A percentile compares a stretch with the other conserved stretches of the same genome.
Conservation (phyloP, 2,113 vertebrate genomes). For the Onychorhynchus coronatus region DNA sequence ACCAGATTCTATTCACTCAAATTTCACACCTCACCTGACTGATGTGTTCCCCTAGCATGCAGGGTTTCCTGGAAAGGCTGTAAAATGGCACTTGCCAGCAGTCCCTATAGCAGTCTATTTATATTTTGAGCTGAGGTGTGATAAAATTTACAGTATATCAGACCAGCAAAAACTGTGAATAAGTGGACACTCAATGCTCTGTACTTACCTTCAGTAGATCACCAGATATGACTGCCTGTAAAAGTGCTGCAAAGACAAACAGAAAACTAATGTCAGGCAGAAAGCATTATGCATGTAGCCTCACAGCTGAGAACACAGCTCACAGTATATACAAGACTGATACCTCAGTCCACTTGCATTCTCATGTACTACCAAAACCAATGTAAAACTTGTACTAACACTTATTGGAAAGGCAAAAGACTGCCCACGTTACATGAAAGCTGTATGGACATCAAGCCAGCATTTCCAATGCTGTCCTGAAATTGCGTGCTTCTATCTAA, state of each 20-base stretch:
- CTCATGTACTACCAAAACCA: not conserved
- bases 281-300: not conserved
- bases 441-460: not conserved
- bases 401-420: not conserved
- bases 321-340: not conserved
- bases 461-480: not conserved
- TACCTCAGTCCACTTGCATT: not conserved
- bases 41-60: not conserved
- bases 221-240: conserved; percentile 78
- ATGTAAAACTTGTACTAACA: not conserved
- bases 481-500: not conserved
- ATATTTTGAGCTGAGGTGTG: not conserved
- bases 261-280: conserved; percentile 48
- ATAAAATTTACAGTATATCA: conserved; percentile 2
- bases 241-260: conserved; percentile 75
- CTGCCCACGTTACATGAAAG: not conserved
- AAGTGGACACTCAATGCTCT: not conserved
- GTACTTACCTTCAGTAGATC: conserved; percentile 78
- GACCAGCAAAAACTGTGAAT: not conserved
- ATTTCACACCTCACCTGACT: conserved; percentile 31
- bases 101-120: not conserved
- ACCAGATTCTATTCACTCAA: not conserved
- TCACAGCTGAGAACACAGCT: not conserved
- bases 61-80: conserved; percentile 27
- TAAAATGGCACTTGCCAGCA: conserved; percentile 16